Conservation (phyloP, 2,797 vertebrate genomes). For the Odontamblyopus rebecca region DNA sequence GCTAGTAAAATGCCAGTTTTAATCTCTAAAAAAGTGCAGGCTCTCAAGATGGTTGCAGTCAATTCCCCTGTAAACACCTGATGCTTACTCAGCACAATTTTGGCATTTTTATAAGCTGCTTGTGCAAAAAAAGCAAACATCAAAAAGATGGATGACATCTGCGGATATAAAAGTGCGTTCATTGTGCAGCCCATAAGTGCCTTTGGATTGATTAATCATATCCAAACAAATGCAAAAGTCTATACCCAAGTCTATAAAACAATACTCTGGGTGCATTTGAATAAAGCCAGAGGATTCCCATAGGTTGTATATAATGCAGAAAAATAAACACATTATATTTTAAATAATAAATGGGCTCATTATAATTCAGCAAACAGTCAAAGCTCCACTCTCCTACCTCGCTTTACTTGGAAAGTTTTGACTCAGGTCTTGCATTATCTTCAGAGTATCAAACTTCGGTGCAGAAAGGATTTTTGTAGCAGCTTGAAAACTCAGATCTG, state of each 20-base stretch:
- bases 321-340: neutral
- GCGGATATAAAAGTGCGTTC: slow-evolving; percentile 31
- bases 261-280: slow-evolving; percentile 32
- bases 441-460: slow-evolving; percentile 88
- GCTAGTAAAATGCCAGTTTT: slow-evolving; percentile 76
- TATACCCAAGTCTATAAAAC: slow-evolving; percentile 20
- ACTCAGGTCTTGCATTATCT: slow-evolving; percentile 90
- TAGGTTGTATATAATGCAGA: slow-evolving; percentile 23
- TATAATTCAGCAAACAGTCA: slow-evolving; percentile 12
- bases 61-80: slow-evolving; percentile 70
- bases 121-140: slow-evolving; percentile 50
- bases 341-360: slow-evolving; percentile 11
- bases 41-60: slow-evolving; percentile 66
- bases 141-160: slow-evolving; percentile 49
- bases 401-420: slow-evolving; percentile 97
- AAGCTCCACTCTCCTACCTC: slow-evolving; percentile 77
- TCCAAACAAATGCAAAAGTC: slow-evolving; percentile 30
- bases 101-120: slow-evolving; percentile 62
- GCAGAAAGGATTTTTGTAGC: slow-evolving; percentile 85
- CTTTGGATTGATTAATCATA: slow-evolving; percentile 27
- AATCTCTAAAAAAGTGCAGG: slow-evolving; percentile 75
- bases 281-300: slow-evolving; percentile 23
- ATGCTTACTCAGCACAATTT: slow-evolving; percentile 71
- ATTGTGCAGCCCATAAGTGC: slow-evolving; percentile 13
- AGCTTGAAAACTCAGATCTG: slow-evolving; percentile 97